phyloP scores from a whole-genome alignment of 1,140 invertebrate species.

The Pantala flavescens region DNA sequence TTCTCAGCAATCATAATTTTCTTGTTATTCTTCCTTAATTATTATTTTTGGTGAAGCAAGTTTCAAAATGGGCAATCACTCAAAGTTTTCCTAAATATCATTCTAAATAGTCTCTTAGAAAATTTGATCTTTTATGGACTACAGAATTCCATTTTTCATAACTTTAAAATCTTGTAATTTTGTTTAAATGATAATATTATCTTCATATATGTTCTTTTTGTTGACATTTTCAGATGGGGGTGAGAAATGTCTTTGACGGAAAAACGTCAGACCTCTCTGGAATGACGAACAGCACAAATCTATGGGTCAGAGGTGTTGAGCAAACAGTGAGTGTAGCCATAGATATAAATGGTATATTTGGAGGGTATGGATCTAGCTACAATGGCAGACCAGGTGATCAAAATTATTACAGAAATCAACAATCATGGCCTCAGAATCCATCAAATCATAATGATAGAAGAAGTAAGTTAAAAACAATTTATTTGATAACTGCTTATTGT shows the following conservation, averaged over 20 bases:
- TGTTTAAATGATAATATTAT: no score
- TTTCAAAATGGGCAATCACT: no score
- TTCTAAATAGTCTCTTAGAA: no score
- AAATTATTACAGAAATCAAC: background rate
- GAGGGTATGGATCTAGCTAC: background rate
- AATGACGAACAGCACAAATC: background rate
- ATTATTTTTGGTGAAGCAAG: no score
- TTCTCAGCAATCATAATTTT: no score
- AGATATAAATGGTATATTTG: background rate
- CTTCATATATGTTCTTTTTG: background rate
- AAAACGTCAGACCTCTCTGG: background rate
- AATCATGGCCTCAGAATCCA: background rate
- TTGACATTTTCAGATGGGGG: background rate
- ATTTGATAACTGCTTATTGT: no score
- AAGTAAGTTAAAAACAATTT: background rate
- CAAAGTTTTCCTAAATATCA: no score
- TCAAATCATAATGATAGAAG: background rate
- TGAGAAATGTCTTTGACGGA: background rate
- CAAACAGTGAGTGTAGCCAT: constrained; percentile 1
- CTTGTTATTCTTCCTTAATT: no score
- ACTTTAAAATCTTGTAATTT: no score
- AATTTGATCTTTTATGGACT: no score
- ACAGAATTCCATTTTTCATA: no score
- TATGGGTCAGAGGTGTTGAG: background rate
- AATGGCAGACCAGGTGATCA: background rate